Base-by-base conservation (phyloP, 2,797 vertebrate genomes). In the Chaunax sp. region DNA sequence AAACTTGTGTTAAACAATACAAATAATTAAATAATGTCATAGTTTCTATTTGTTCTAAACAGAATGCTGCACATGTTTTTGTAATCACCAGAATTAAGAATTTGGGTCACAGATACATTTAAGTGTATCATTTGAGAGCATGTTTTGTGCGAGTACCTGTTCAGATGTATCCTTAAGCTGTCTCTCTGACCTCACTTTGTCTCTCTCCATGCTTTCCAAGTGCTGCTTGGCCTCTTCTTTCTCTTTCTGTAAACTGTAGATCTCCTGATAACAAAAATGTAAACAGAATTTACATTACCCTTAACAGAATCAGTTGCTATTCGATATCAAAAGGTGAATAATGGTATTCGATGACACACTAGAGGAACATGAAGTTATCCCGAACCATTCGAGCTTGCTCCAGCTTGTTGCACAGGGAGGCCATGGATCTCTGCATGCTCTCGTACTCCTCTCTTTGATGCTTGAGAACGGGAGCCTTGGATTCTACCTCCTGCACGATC, bases 361-460 rank as follows among this genome's bases (percentile, higher is more conserved):
- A 33, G 11, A 25, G 58, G 78, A 76, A 77, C 15, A 53, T 5
- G 16, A 62, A 59, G 1, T 40, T 5, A 13, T 37, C 18, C 12
- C 92, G 19, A 45, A 97, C 97, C 94, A 91, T 95, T 92, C 96
- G 96, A 71, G 97, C 96, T 83, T 95, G 95, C 45, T 99, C 97
- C 82, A 99, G 95, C 76, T 99, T 99, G 80, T 90, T 92, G 65
- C 95, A 97, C 55, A 99, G 92, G 66, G 94, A 97, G 1, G 94
- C 92, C 87, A 98, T 95, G 67, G 97, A 96, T 71, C 92, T 95
- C 86, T 98, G 96, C 55, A 96, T 96, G 63, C 94, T 94, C 70
- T 99, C 97, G 22, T 97, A 97, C 67, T 99, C 98, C 69, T 99
- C 96, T 20, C 95, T 93, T 67, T 99, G 97, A 13, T 95, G 95